Percentiles rank a stretch among this genome's conserved stretches.
phyloP scores from a whole-genome alignment of 2,113 vertebrate genomes.

The Procavia capensis region DNA sequence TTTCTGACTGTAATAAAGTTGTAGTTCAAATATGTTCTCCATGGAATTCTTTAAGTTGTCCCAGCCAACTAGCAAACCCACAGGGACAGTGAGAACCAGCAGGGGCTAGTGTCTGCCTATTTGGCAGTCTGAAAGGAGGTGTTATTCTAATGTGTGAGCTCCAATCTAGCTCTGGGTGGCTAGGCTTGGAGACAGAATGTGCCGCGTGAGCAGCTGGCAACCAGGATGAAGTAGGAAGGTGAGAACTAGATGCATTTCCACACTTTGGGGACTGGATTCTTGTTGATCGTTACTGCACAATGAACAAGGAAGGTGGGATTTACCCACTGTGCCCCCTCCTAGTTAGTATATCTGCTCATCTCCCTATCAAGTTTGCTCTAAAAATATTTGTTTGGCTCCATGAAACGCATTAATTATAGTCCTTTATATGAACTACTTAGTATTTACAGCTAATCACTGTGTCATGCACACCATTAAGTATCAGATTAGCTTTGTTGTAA shows the following conservation, averaged over 20 bases:
- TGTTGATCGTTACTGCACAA: neutral
- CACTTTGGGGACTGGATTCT: neutral
- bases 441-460: neutral
- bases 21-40: neutral
- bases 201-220: neutral
- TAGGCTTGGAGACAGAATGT: neutral
- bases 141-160: neutral
- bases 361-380: neutral
- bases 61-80: neutral
- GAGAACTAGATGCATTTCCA: neutral
- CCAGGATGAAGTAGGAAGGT: neutral
- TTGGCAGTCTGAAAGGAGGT: neutral
- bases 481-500: slow-evolving; percentile 11
- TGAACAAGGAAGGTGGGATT: neutral
- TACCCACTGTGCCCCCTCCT: neutral
- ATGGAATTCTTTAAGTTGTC: neutral
- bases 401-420: neutral
- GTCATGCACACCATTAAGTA: neutral
- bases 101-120: neutral
- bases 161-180: neutral
- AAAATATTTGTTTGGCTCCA: neutral
- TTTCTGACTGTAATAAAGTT: neutral
- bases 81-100: neutral
- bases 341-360: neutral
- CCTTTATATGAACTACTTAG: neutral